These are phyloP conservation scores for Drosophila pseudotakahashii DNA, from an alignment of 2,888 invertebrate genomes.

Conservation along the genomic window DNA sequence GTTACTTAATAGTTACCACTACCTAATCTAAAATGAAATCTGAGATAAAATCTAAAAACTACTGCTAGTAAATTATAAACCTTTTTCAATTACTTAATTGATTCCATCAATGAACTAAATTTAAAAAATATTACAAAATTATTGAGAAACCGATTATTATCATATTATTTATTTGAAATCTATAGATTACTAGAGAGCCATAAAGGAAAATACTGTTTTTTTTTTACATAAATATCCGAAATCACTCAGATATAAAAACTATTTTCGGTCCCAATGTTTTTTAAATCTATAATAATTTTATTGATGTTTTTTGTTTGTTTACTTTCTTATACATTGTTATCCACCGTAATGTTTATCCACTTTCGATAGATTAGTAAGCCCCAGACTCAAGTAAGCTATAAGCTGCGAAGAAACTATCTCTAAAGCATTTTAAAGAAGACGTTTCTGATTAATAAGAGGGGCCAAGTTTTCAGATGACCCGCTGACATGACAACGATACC, in stretches of 20 bases:
- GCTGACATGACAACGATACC: constrained; percentile 10
- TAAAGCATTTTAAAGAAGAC: neutral
- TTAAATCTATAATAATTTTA: too few species aligned
- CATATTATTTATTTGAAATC: too few species aligned
- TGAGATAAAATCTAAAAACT: neutral
- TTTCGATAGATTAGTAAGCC: neutral
- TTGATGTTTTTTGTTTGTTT: neutral
- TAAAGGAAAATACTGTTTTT: too few species aligned
- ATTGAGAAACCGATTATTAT: too few species aligned
- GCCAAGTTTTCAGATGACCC: constrained; percentile 1
- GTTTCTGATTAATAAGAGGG: neutral
- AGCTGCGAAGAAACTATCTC: neutral
- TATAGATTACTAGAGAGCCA: too few species aligned
- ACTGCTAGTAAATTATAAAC: neutral
- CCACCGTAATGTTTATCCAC: neutral
- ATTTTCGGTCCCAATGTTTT: too few species aligned
- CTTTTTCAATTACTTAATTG: neutral
- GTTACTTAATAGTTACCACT: neutral
- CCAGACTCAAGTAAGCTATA: too few species aligned
- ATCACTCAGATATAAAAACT: too few species aligned
- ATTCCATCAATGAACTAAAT: too few species aligned
- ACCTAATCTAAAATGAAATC: neutral
- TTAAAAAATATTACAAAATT: too few species aligned
- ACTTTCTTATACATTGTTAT: neutral
- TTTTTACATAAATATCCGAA: too few species aligned